Evolutionary conservation across 2,888 invertebrate species (phyloP).

Genomic region (Aspidiotus rigidus): DNA sequence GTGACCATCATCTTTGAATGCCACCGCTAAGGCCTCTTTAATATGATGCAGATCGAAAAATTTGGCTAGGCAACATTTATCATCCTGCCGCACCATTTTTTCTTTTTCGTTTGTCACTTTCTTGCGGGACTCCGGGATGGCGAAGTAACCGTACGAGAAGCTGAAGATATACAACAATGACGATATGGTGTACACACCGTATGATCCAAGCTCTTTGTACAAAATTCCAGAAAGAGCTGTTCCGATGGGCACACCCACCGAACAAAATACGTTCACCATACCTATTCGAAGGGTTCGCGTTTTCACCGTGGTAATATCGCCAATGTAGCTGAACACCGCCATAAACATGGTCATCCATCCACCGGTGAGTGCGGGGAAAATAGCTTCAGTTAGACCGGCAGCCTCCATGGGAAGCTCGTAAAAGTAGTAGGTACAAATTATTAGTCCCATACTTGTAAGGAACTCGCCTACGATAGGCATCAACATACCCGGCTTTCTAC

Average conservation of each 20-base stretch:
- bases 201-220: constrained; percentile 47
- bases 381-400: constrained; percentile 67
- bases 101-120: not conserved
- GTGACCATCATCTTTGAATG: constrained; percentile 67
- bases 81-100: not conserved
- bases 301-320: constrained; percentile 73
- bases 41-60: constrained; percentile 72
- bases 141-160: constrained; percentile 62
- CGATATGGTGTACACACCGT: constrained; percentile 71
- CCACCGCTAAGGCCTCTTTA: constrained; percentile 66
- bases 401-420: constrained; percentile 66
- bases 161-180: constrained; percentile 63
- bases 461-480: constrained; percentile 73
- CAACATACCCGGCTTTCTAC: constrained; percentile 71
- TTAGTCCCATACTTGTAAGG: constrained; percentile 64
- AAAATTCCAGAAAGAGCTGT: constrained; percentile 77
- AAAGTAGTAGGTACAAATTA: constrained; percentile 69
- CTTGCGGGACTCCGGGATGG: constrained; percentile 52
- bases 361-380: constrained; percentile 71
- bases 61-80: constrained; percentile 48
- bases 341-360: constrained; percentile 86
- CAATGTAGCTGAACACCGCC: constrained; percentile 82
- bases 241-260: constrained; percentile 80
- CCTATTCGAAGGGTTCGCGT: constrained; percentile 77
- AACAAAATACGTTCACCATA: constrained; percentile 78